Evolutionary conservation across 2,113 vertebrate genomes (phyloP), one percentile per base, ranked within the genome.

Genomic region (Spea multiplicata): DNA sequence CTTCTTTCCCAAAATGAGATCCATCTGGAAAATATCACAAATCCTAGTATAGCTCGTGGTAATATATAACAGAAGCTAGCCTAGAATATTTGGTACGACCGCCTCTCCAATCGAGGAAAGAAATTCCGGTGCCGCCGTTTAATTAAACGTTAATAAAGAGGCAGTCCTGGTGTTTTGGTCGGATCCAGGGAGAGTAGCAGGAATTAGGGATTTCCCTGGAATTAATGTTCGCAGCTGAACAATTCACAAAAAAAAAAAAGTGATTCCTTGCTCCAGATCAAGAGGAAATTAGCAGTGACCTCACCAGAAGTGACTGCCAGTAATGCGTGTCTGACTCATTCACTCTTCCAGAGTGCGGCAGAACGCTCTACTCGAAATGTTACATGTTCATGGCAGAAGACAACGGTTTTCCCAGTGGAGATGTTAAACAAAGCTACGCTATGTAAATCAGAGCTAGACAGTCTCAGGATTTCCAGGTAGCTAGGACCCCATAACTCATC

Each of bases 151-250:
- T 70, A 64, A 14, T 71, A n/a, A 62, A 49, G 44, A 70, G 57
- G 44, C 17, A 4, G 16, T 44, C 47, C 10, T 12, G 14, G 73
- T 47, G 4, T 30, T 14, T 68, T 44, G 48, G 44, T 16, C 7
- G 14, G 10, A 65, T 12, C 3, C 66, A 52, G 68, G 50, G 55
- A 70, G 70, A 53, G 46, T 77, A 70, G 50, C 0, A 50, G 13
- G 67, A 12, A 69, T 69, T 14, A n/a, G 68, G 76, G 76, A 78
- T 71, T 78, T 78, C 76, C 76, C 76, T 71, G 76, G 69, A 78
- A 78, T 72, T 65, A 72, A 62, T 72, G 59, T 66, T 78, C 59
- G 48, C 76, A 71, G 68, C 59, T 78, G 68, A 78, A 78, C 68
- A 65, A 65, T 66, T 72, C 57, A 78, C 68, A 71, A 71, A n/a